These are phyloP conservation scores for Smittia aterrima DNA, from an alignment of 2,888 invertebrate genomes.

Conservation along the genomic window DNA sequence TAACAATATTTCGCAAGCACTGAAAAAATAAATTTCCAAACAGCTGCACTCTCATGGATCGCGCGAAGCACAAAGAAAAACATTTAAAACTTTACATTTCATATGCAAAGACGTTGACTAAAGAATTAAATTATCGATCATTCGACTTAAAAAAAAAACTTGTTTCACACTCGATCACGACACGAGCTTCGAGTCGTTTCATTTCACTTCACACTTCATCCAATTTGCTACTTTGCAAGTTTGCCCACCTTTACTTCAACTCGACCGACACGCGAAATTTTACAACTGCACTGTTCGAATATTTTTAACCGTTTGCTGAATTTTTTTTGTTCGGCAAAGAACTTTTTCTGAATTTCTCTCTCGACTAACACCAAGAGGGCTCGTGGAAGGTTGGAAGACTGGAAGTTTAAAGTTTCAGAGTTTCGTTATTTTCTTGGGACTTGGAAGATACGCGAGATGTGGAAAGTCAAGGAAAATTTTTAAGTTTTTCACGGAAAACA, in stretches of 20 bases:
- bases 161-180: not conserved
- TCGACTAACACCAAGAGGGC: not conserved
- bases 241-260: not conserved
- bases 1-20: not conserved
- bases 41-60: not conserved
- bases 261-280: not conserved
- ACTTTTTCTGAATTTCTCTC: conserved; percentile 14
- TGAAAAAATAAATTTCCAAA: conserved; percentile 32
- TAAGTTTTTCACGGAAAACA: no score
- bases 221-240: not conserved
- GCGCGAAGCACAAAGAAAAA: not conserved
- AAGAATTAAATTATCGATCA: not conserved
- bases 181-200: not conserved
- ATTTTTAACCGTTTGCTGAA: conserved; percentile 4
- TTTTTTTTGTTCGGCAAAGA: not conserved
- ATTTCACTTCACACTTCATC: not conserved
- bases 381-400: not conserved
- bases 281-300: conserved; percentile 23
- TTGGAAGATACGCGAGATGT: no score
- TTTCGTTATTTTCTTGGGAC: not conserved
- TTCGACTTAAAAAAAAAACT: not conserved
- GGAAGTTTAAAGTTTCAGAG: not conserved
- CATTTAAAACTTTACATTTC: not conserved
- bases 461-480: no score
- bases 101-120: not conserved